These are phyloP conservation scores for Erythrocercus mccallii DNA, from an alignment of 2,113 vertebrate genomes.

Conservation along the genomic window DNA sequence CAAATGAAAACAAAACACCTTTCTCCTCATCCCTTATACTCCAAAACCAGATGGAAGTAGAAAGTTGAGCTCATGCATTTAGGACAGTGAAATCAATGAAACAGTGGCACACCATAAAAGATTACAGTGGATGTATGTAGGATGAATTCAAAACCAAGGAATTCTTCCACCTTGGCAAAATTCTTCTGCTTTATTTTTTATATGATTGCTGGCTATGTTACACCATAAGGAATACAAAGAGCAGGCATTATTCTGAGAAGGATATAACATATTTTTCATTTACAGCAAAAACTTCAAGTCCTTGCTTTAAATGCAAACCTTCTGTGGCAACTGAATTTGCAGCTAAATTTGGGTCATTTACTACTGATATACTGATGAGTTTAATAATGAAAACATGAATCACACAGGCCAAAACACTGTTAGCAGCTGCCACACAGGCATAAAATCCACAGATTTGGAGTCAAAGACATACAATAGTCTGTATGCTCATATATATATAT, in stretches of 20 bases:
- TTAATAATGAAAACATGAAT: neutral
- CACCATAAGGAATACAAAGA: neutral
- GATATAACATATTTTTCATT: neutral
- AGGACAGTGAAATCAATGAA: neutral
- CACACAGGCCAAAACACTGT: neutral
- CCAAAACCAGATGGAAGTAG: neutral
- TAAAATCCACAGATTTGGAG: neutral
- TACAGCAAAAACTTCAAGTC: neutral
- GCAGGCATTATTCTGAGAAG: neutral
- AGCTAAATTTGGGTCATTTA: neutral
- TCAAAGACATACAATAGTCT: neutral
- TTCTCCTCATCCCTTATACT: neutral
- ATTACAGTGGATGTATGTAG: neutral
- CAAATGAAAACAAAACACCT: neutral
- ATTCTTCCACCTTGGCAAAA: neutral
- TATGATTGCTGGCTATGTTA: neutral
- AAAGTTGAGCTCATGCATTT: neutral
- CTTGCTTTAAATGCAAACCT: neutral
- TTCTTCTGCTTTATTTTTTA: neutral
- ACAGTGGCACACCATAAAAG: neutral
- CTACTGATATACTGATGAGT: neutral
- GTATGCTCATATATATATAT: neutral
- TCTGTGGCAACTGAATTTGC: neutral
- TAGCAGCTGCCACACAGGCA: neutral
- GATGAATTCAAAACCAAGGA: neutral